Evolutionary conservation across 2,888 invertebrate genomes (phyloP).

Genomic region (Brachynemurus nebulosus): DNA sequence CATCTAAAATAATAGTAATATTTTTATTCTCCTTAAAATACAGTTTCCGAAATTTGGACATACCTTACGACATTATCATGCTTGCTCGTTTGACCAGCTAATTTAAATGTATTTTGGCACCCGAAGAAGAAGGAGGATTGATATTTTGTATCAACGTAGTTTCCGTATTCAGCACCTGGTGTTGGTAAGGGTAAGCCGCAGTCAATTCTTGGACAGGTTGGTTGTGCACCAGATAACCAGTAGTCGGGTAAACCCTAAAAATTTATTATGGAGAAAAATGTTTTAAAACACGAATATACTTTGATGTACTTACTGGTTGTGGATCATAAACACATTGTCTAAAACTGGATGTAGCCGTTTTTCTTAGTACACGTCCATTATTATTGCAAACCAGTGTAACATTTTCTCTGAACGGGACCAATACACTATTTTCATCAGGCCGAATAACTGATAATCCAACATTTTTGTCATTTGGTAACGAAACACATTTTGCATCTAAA

Average conservation of each 20-base stretch:
- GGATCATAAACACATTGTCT: constrained; percentile 95
- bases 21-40: no score
- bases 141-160: constrained; percentile 73
- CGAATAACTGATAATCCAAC: constrained; percentile 70
- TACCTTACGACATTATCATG: constrained; percentile 86
- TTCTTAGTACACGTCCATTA: constrained; percentile 61
- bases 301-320: constrained; percentile 48
- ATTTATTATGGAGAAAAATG: constrained; percentile 2
- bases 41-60: no score
- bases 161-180: constrained; percentile 87
- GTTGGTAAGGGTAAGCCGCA: constrained; percentile 86
- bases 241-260: constrained; percentile 69
- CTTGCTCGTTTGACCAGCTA: constrained; percentile 82
- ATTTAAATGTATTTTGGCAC: constrained; percentile 88
- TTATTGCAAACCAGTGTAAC: constrained; percentile 73
- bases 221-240: constrained; percentile 76
- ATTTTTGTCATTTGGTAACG: constrained; percentile 74
- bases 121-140: constrained; percentile 93
- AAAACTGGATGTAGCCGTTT: constrained; percentile 70
- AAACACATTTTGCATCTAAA: constrained; percentile 79
- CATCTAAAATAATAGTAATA: constrained; percentile 50
- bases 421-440: constrained; percentile 65
- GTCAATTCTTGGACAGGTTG: constrained; percentile 76
- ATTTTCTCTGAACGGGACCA: constrained; percentile 81
- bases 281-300: constrained; percentile 4